These are phyloP conservation scores for Passerina amoena DNA, from an alignment of 2,113 vertebrate species.

Conservation along the genomic window DNA sequence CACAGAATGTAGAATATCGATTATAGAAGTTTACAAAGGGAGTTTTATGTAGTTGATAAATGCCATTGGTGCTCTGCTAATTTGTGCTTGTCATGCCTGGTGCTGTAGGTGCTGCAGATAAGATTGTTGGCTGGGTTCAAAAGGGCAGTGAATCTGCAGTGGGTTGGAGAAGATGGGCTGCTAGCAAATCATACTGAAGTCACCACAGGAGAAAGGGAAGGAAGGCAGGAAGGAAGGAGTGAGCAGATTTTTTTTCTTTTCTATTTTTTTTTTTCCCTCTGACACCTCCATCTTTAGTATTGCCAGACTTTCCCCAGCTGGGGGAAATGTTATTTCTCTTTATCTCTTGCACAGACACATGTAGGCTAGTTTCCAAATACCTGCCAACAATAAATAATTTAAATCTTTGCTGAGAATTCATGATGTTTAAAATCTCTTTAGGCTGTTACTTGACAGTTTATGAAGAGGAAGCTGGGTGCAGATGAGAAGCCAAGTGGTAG, in stretches of 20 bases:
- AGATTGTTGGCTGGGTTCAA: background rate
- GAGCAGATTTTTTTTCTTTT: background rate
- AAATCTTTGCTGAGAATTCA: background rate
- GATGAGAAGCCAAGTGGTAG: background rate
- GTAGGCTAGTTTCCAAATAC: background rate
- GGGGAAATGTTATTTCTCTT: background rate
- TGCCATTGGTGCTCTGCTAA: background rate
- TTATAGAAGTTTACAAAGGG: background rate
- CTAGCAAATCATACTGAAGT: background rate
- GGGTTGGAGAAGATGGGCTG: background rate
- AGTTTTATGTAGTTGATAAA: background rate
- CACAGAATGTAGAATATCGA: background rate
- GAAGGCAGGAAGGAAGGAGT: background rate
- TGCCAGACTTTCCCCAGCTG: background rate
- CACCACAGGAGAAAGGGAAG: background rate
- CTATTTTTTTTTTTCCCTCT: rapidly evolving
- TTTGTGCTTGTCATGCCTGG: background rate
- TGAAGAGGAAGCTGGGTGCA: background rate
- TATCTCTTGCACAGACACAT: background rate
- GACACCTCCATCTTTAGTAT: background rate
- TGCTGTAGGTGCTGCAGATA: background rate
- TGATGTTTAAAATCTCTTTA: background rate
- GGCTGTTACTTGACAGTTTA: background rate
- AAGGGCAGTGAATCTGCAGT: background rate
- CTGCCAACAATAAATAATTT: background rate